Evolutionary conservation across 2,888 invertebrate genomes (phyloP), one percentile per base, ranked within the genome.

Genomic region (Saturnia japonica): DNA sequence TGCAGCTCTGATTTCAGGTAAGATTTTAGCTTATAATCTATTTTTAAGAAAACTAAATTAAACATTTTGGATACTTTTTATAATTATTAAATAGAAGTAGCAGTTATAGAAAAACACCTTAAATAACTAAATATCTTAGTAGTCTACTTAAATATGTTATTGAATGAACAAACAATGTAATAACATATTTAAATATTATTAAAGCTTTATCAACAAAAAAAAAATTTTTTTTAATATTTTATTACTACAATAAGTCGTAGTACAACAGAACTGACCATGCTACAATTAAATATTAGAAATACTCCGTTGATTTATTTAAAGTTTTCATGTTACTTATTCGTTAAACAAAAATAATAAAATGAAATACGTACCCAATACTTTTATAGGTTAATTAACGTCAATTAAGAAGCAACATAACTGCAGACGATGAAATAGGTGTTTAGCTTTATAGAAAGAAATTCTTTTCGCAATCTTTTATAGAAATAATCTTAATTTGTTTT

Each of bases 1-100:
- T 76, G 81, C 77, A 81, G 79, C 81, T 78, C 80, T 75, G 81
- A 78, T 71, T 76, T 77, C 77, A 83, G 86, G 89, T 89, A 80
- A 88, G 89, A 80, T 70, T 67, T 77, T 71, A 57, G 19, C 72
- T 74, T 67, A 34, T 47, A n/a, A 64, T 28, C 2, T 22, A 8
- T 60, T 60, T 25, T 43, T 28, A 42, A 45, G 11, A 45, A 16
- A 34, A 62, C 40, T 34, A n/a, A 25, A 25, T 12, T 9, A 25
- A 11, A 6, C n/a, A 57, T 57, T n/a, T 34, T 2, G 34, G 34
- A 34, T 34, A 6, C 34, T 34, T 34, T 34, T 34, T 34, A 34
- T 34, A 34, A 45, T 3, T 51, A 51, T 9, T 8, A 51, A 22
- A 19, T 51, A 51, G 14, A 51, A n/a, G 3, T 51, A 51, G 51